Base-by-base conservation (phyloP, 2,113 vertebrate species). In the Struthidea cinerea region DNA sequence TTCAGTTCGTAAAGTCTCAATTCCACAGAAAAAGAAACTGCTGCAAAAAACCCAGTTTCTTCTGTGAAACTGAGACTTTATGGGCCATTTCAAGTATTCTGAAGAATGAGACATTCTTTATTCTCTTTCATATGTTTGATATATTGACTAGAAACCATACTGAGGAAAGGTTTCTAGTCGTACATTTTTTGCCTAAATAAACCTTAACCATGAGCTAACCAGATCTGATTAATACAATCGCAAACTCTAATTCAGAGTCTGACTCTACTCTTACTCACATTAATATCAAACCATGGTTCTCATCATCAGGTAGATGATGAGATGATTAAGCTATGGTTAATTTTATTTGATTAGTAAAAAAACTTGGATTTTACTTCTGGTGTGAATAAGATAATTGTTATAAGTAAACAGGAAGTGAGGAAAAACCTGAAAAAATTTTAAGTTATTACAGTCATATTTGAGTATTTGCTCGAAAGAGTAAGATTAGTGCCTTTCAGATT, bases 31-130 rank as follows among this genome's bases (percentile, higher is more conserved):
- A 8, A 84, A 93, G 39, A 75, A 87, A 78, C 69, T 86, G 21
- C 88, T 89, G 73, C 0, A 0, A 39, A 74, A 84, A 91, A 44
- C 3, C 0, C 60, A 57, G 37, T 67, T 95, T 60, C 32, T 90
- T 71, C 86, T 39, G 18, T 87, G 88, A 90, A 93, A 90, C 46
- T 26, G 86, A 93, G 76, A 86, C 84, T 90, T 93, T 46, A 81
- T 77, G 71, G 88, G 37, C 80, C 73, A 46, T 84, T 92, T 84
- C 37, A 90, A 64, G 33, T 82, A 84, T 44, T 77, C 64, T 69
- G 21, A 69, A 82, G 84, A 96, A 90, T 57, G 90, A 95, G 49
- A 89, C 83, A 82, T 92, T 94, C 69, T 90, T 95, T 87, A 92
- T 79, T 94, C 49, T 82, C 24, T 95, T 90, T 77, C 69, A 0